These are phyloP conservation scores for Leptopilina drosophilae DNA, from an alignment of 2,888 invertebrate genomes.

Conservation along the genomic window DNA sequence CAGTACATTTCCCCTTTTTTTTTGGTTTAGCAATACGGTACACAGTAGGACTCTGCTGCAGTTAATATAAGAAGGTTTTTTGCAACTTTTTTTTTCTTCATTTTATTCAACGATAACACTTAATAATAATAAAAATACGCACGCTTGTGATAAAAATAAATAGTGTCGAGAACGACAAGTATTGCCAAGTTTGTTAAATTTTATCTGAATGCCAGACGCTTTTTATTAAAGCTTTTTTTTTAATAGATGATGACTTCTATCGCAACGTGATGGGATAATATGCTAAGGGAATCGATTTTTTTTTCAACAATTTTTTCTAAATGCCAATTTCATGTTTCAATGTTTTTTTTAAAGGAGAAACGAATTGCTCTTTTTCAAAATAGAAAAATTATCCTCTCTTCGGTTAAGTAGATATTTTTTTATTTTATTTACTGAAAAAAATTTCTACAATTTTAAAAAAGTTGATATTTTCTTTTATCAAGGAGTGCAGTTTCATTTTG, in stretches of 20 bases:
- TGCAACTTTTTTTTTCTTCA: constrained; percentile 23
- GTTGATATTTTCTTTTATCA: too few relatives aligned
- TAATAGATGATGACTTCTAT: constrained; percentile 20
- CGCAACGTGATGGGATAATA: not conserved
- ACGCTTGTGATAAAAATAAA: constrained; percentile 25
- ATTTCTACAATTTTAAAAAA: not conserved
- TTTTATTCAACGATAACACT: constrained; percentile 31
- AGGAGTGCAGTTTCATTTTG: too few relatives aligned
- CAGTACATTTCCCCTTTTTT: constrained; percentile 49
- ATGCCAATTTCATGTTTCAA: not conserved
- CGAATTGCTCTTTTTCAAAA: constrained; percentile 14
- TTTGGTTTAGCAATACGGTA: constrained; percentile 46
- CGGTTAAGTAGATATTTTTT: not conserved
- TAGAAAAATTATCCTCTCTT: not conserved
- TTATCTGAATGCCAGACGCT: constrained; percentile 33
- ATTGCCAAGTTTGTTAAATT: constrained; percentile 17
- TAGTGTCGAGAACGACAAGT: constrained; percentile 35
- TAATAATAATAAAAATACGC: constrained; percentile 34
- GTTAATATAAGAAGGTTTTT: constrained; percentile 41
- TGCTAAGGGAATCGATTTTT: constrained; percentile 27
- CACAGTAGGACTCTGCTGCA: constrained; percentile 42
- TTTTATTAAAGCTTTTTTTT: constrained; percentile 12
- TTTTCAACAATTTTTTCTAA: not conserved
- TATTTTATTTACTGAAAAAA: not conserved
- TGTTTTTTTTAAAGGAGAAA: not conserved